Conservation (phyloP, 1,140 invertebrate genomes). For the Meloidogyne chitwoodi region DNA sequence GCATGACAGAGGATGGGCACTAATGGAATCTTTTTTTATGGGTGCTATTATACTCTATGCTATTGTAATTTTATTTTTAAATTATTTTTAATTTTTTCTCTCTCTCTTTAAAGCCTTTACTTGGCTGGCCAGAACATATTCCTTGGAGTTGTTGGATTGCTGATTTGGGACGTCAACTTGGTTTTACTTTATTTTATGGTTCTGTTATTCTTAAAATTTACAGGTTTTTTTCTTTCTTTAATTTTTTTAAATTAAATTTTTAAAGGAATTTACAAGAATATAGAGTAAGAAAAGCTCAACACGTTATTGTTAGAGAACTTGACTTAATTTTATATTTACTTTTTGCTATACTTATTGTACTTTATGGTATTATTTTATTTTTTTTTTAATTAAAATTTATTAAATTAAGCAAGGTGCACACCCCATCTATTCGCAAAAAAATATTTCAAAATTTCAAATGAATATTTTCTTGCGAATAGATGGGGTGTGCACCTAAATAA, state of each 20-base stretch:
- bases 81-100: neutral
- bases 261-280: constrained; percentile 67
- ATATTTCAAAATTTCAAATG: no score
- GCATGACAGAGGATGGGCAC: constrained; percentile 81
- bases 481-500: no score
- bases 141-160: constrained; percentile 69
- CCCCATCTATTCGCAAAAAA: no score
- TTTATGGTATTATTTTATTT: constrained; percentile 60
- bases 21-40: constrained; percentile 77
- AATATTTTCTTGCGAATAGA: no score
- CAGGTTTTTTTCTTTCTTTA: constrained; percentile 65
- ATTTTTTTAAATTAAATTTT: constrained; percentile 24
- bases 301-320: constrained; percentile 78
- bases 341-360: constrained; percentile 81
- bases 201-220: constrained; percentile 82
- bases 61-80: constrained; percentile 73
- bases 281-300: constrained; percentile 79
- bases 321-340: constrained; percentile 78
- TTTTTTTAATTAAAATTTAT: neutral
- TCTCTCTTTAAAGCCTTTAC: constrained; percentile 68
- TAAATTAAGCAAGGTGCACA: no score
- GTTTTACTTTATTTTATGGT: constrained; percentile 83
- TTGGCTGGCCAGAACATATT: constrained; percentile 70
- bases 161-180: constrained; percentile 81
- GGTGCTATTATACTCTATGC: constrained; percentile 78